Percentiles rank a stretch among this genome's conserved stretches.
phyloP scores from a whole-genome alignment of 2,797 vertebrate genomes.

The Eulemur coronatus region DNA sequence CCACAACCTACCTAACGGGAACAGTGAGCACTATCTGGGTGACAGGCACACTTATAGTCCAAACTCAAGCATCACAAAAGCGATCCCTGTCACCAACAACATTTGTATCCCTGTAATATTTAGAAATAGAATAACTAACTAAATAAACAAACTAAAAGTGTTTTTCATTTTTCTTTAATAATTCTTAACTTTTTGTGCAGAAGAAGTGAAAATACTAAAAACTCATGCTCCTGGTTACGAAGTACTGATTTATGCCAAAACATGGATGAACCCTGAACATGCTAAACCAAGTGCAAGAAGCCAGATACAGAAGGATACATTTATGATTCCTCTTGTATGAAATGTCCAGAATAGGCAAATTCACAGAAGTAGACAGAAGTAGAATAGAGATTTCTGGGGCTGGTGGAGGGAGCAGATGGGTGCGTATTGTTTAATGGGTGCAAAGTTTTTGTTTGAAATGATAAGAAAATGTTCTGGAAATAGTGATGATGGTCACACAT shows the following conservation, averaged over 20 bases:
- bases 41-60: not conserved
- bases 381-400: accelerated
- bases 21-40: not conserved
- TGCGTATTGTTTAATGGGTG: accelerated
- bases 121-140: not conserved
- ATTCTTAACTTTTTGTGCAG: not conserved
- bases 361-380: accelerated
- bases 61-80: not conserved
- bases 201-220: not conserved
- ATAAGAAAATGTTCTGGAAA: not conserved
- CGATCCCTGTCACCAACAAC: not conserved
- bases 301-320: accelerated
- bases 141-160: not conserved
- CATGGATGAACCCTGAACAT: accelerated
- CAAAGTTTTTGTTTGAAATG: not conserved
- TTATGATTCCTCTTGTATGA: accelerated
- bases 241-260: not conserved
- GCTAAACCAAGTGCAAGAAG: accelerated
- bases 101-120: not conserved
- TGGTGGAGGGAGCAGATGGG: too few species aligned
- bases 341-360: accelerated
- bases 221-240: not conserved
- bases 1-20: not conserved
- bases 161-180: not conserved
- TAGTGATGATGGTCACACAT: not conserved